Percentiles rank a stretch among this genome's conserved stretches.
These are phyloP conservation scores for Leptinotarsa defecta DNA, from an alignment of 1,140 invertebrate species.

Conservation along the genomic window DNA sequence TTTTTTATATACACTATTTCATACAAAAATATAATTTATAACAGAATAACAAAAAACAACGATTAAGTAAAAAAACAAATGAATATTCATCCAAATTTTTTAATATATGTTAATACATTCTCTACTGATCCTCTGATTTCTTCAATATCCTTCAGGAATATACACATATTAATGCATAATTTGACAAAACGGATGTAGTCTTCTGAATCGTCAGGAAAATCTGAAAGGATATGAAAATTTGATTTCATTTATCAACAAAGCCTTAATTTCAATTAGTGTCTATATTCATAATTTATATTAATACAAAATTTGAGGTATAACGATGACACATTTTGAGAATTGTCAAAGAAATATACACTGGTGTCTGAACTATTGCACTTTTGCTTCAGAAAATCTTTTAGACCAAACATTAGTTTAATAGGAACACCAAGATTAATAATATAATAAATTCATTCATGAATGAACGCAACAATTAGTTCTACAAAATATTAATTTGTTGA, in stretches of 20 bases:
- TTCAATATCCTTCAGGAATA: slow-evolving; percentile 38
- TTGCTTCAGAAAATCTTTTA: no score
- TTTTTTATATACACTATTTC: not conserved
- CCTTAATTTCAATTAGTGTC: no score
- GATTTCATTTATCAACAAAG: no score
- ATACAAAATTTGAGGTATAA: no score
- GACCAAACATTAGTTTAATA: no score
- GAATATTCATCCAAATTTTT: slow-evolving; percentile 13
- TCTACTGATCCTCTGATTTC: slow-evolving; percentile 22
- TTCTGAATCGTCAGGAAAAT: slow-evolving; percentile 28
- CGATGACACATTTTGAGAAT: no score
- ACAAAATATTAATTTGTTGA: no score
- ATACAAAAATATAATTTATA: not conserved
- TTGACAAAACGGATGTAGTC: slow-evolving; percentile 31
- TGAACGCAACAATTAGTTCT: not conserved
- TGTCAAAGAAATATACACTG: no score
- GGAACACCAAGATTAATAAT: no score
- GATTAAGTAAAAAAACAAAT: not conserved
- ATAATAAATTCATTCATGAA: no score
- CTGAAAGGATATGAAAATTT: slow-evolving; percentile 27
- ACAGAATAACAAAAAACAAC: not conserved
- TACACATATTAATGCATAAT: slow-evolving; percentile 32
- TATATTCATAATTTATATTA: no score
- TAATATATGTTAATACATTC: slow-evolving; percentile 15
- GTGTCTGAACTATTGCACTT: no score